A percentile compares a stretch with the other conserved stretches of the same genome.
Evolutionary conservation across 2,888 invertebrate genomes (phyloP).

Genomic region (Diplolepis rosae): DNA sequence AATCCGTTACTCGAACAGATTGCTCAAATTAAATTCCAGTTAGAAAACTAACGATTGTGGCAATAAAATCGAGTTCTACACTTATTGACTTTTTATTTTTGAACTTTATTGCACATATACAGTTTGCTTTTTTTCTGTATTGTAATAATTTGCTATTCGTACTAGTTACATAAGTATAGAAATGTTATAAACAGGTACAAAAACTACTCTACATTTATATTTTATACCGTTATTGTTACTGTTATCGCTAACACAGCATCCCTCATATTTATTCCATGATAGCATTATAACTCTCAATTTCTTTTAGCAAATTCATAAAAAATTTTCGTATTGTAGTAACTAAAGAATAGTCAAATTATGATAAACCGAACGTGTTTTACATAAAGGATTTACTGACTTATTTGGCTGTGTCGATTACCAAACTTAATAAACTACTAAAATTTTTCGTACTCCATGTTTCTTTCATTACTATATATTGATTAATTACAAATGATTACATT

Average conservation of each 20-base stretch:
- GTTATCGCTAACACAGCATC: constrained; percentile 37
- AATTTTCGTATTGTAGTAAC: background rate
- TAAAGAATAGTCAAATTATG: background rate
- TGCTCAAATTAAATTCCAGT: no score
- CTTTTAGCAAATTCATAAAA: background rate
- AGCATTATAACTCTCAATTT: constrained; percentile 21
- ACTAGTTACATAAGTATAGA: constrained; percentile 59
- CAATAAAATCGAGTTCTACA: constrained; percentile 27
- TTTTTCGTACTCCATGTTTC: background rate
- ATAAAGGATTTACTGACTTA: background rate
- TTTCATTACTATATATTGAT: background rate
- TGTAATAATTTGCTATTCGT: constrained; percentile 54
- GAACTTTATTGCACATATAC: constrained; percentile 68
- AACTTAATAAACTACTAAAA: background rate
- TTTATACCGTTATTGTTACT: constrained; percentile 33
- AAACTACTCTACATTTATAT: constrained; percentile 64
- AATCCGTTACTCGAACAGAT: no score
- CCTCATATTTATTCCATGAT: constrained; percentile 37
- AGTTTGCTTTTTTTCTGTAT: constrained; percentile 53
- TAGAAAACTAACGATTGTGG: background rate
- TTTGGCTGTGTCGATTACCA: background rate
- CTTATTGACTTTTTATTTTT: constrained; percentile 59
- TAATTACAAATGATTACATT: background rate
- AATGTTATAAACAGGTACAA: constrained; percentile 72
- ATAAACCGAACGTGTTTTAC: background rate